Evolutionary conservation across 2,797 vertebrate genomes (phyloP).

Genomic region (Menidia menidia): DNA sequence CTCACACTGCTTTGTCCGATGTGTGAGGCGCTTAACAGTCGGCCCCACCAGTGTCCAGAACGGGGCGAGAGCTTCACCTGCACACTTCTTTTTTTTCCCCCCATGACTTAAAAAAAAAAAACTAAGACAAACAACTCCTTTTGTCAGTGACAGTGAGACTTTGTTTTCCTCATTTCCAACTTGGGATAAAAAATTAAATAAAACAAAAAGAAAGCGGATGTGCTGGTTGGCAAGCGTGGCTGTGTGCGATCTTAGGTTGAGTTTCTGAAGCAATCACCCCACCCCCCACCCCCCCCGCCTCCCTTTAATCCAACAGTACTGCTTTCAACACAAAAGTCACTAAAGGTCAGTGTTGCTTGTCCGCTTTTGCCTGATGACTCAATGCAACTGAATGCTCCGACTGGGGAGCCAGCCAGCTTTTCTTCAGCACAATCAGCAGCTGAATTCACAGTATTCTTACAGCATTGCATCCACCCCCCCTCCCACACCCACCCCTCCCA

Average conservation of each 20-base stretch:
- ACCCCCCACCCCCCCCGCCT: neutral
- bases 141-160: conserved; percentile 40
- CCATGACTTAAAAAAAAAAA: conserved; percentile 1
- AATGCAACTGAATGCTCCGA: conserved; percentile 45
- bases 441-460: conserved; percentile 83
- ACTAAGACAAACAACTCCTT: neutral
- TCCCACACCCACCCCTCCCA: too few relatives aligned
- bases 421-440: conserved; percentile 65
- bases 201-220: conserved; percentile 50
- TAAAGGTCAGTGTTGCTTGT: conserved; percentile 68
- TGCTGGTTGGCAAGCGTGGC: conserved; percentile 47
- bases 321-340: conserved; percentile 75
- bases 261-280: conserved; percentile 60
- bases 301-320: conserved; percentile 61
- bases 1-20: conserved; percentile 14
- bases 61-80: conserved; percentile 31
- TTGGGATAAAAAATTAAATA: too few relatives aligned
- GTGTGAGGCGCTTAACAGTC: conserved; percentile 55
- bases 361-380: conserved; percentile 48
- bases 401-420: conserved; percentile 31
- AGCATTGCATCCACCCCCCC: conserved; percentile 59
- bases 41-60: conserved; percentile 43
- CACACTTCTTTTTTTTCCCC: conserved; percentile 5
- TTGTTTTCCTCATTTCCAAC: conserved; percentile 23
- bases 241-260: conserved; percentile 60